These are phyloP conservation scores for Andrena chrysosceles DNA, from an alignment of 2,888 invertebrate genomes.

Conservation along the genomic window DNA sequence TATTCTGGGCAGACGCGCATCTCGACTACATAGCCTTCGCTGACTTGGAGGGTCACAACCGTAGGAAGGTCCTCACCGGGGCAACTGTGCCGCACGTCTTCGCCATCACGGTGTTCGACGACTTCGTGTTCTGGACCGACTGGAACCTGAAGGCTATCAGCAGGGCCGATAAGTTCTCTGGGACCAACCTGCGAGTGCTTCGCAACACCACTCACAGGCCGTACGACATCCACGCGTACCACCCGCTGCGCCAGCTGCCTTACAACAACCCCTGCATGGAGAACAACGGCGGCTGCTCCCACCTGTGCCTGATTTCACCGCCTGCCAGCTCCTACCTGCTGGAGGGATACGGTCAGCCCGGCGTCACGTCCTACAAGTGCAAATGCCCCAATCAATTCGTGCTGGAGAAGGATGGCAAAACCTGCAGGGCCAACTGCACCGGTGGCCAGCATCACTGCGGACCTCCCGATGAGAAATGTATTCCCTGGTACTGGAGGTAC, in stretches of 20 bases:
- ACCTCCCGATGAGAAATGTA: slow-evolving; percentile 89
- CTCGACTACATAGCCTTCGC: slow-evolving; percentile 98
- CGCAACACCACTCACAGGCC: slow-evolving; percentile 97
- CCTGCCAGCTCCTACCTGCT: slow-evolving; percentile 92
- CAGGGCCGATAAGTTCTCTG: slow-evolving; percentile 96
- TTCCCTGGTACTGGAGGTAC: slow-evolving; percentile 93
- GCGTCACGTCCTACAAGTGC: slow-evolving; percentile 92
- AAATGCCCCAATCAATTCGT: slow-evolving; percentile 98
- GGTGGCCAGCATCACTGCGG: slow-evolving; percentile 93
- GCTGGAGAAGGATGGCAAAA: slow-evolving; percentile 92
- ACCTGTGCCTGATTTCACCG: slow-evolving; percentile 96
- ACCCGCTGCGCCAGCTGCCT: slow-evolving; percentile 93
- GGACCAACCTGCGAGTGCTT: slow-evolving; percentile 90
- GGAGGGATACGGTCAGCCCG: slow-evolving; percentile 93
- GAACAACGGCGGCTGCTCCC: slow-evolving; percentile 98
- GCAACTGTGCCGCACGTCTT: slow-evolving; percentile 97
- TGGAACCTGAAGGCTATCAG: slow-evolving; percentile 98
- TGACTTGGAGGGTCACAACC: slow-evolving; percentile 95
- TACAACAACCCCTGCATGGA: slow-evolving; percentile 96
- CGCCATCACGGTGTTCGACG: slow-evolving; percentile 97
- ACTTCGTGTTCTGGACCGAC: slow-evolving; percentile 98
- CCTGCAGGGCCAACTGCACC: slow-evolving; percentile 98
- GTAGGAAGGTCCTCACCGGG: slow-evolving; percentile 93
- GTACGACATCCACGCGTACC: slow-evolving; percentile 96
- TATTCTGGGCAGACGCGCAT: slow-evolving; percentile 99